Conservation (phyloP, 2,797 vertebrate species). For the Pampus argenteus region DNA sequence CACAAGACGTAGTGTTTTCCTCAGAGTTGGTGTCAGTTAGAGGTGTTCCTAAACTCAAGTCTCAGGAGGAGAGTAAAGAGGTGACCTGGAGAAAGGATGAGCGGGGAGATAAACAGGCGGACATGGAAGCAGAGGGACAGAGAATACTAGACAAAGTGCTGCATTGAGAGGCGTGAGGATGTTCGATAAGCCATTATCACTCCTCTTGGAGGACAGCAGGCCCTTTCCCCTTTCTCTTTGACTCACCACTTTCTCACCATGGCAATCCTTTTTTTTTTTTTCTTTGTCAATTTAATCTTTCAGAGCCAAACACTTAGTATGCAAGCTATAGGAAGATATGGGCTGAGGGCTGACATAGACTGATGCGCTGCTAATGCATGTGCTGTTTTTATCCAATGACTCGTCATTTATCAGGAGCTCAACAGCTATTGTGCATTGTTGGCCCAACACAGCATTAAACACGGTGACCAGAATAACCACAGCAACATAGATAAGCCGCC, state of each 20-base stretch:
- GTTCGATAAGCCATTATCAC: conserved; percentile 77
- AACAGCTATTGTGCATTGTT: conserved; percentile 44
- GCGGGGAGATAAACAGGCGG: conserved; percentile 41
- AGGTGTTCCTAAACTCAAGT: conserved; percentile 32
- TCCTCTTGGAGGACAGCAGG: conserved; percentile 50
- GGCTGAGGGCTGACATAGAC: conserved; percentile 62
- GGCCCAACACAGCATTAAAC: conserved; percentile 42
- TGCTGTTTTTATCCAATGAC: conserved; percentile 44
- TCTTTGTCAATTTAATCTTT: conserved; percentile 66
- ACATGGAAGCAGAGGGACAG: conserved; percentile 15
- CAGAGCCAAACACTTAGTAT: conserved; percentile 54
- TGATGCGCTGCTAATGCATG: conserved; percentile 58
- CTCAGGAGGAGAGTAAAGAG: conserved; percentile 16
- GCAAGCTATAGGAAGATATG: conserved; percentile 47
- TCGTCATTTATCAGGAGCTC: conserved; percentile 62
- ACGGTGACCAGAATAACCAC: conserved; percentile 46
- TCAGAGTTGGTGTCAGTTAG: conserved; percentile 6
- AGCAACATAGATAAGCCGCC: conserved; percentile 44
- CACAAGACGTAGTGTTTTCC: conserved; percentile 4
- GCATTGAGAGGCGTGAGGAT: conserved; percentile 63
- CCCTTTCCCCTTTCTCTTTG: conserved; percentile 28
- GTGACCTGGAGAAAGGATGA: conserved; percentile 12
- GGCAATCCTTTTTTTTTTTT: conserved; percentile 48
- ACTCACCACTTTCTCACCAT: conserved; percentile 29
- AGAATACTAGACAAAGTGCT: conserved; percentile 38